Evolutionary conservation across 2,888 invertebrate genomes (phyloP).

Genomic region (Trichogramma dendrolimi): DNA sequence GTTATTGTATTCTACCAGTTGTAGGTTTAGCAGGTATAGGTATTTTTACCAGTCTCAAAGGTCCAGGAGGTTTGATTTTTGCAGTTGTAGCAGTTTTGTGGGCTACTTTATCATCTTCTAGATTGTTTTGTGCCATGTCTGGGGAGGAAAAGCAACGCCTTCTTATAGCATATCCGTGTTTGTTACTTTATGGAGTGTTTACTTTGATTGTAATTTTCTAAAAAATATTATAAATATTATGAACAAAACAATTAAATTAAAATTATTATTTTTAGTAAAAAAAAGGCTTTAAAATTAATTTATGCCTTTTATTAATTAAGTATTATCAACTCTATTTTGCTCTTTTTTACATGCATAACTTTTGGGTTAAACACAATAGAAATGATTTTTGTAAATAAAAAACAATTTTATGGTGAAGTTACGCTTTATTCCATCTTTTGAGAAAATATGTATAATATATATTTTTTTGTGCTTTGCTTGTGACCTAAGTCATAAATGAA

Average conservation of each 20-base stretch:
- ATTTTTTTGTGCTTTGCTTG: slow-evolving; percentile 31
- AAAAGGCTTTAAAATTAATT: too few relatives aligned
- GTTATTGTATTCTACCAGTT: slow-evolving; percentile 90
- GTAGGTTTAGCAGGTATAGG: slow-evolving; percentile 79
- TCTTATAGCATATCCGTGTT: slow-evolving; percentile 88
- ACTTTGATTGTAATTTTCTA: slow-evolving; percentile 87
- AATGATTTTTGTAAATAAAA: too few relatives aligned
- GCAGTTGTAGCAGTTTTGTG: slow-evolving; percentile 72
- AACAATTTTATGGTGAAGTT: slow-evolving; percentile 25
- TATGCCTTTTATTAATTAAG: too few relatives aligned
- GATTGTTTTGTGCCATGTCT: slow-evolving; percentile 86
- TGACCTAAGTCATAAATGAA: slow-evolving; percentile 22
- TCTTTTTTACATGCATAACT: too few relatives aligned
- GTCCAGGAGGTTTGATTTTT: slow-evolving; percentile 63
- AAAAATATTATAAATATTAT: slow-evolving; percentile 34
- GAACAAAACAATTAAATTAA: too few relatives aligned
- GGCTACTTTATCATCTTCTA: slow-evolving; percentile 89
- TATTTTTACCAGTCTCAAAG: slow-evolving; percentile 74
- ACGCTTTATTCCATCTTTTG: slow-evolving; percentile 38
- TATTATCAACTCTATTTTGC: too few relatives aligned
- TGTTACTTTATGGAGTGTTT: slow-evolving; percentile 88
- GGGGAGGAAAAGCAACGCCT: slow-evolving; percentile 81
- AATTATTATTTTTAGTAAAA: too few relatives aligned
- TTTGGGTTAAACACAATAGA: too few relatives aligned
- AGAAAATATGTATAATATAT: slow-evolving; percentile 46